Percentiles rank a stretch among this genome's conserved stretches.
These are phyloP conservation scores for Perizoma flavofasciatum DNA, from an alignment of 2,888 invertebrate species.

Conservation along the genomic window DNA sequence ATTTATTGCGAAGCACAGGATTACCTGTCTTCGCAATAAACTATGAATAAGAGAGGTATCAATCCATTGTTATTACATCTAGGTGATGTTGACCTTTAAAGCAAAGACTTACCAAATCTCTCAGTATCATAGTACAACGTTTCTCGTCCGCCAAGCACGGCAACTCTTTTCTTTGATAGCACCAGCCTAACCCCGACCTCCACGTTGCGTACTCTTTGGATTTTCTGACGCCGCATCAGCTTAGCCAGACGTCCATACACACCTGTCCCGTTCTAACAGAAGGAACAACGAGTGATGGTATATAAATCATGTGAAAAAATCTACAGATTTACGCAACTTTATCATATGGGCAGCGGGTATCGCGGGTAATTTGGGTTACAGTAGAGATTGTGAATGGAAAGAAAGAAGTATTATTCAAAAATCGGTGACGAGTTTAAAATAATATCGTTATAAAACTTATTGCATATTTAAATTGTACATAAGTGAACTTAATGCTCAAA, in stretches of 20 bases:
- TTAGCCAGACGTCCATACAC: constrained; percentile 88
- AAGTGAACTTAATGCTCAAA: no score
- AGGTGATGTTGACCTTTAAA: neutral
- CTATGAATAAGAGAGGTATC: no score
- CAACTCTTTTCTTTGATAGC: constrained; percentile 83
- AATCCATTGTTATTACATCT: no score
- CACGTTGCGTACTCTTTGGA: constrained; percentile 87
- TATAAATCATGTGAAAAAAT: neutral
- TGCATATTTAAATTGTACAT: no score
- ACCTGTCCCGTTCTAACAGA: constrained; percentile 88
- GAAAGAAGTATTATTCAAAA: no score
- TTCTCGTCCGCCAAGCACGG: constrained; percentile 89
- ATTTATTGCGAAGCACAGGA: no score
- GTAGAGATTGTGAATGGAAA: no score
- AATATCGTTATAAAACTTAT: no score
- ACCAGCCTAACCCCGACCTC: constrained; percentile 88
- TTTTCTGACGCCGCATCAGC: constrained; percentile 85
- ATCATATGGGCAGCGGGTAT: no score
- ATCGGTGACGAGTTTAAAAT: no score
- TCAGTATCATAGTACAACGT: constrained; percentile 90
- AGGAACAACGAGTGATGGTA: neutral
- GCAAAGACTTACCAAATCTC: constrained; percentile 83
- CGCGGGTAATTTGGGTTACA: no score
- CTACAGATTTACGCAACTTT: neutral
- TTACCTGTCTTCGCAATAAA: no score